These are phyloP conservation scores for Pogoniulus pusillus DNA, from an alignment of 2,797 vertebrate genomes.

Conservation along the genomic window DNA sequence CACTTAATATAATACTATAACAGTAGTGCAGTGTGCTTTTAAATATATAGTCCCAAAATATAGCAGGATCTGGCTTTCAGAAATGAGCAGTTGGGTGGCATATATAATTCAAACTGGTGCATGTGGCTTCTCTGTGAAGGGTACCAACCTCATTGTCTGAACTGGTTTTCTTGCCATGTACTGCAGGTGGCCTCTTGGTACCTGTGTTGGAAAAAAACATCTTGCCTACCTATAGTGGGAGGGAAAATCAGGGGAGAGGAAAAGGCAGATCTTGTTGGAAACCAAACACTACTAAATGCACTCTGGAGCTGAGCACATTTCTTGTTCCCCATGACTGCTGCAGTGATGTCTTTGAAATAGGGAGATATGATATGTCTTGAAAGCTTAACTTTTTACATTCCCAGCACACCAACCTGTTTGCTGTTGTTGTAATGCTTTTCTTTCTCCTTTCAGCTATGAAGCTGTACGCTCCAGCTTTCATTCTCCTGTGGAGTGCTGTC, in stretches of 20 bases:
- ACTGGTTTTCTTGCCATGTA: neutral
- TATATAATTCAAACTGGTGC: fast-evolving
- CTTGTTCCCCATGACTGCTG: neutral
- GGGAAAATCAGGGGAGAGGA: neutral
- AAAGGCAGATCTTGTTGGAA: neutral
- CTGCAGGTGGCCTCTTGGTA: neutral
- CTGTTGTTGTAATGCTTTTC: conserved; percentile 42
- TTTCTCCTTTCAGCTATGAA: conserved; percentile 90
- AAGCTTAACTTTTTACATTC: neutral
- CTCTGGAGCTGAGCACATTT: neutral
- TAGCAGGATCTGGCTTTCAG: neutral
- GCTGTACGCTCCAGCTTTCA: conserved; percentile 79
- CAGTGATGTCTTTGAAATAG: neutral
- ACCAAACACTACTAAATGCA: fast-evolving
- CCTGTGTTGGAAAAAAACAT: neutral
- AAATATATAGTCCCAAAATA: neutral
- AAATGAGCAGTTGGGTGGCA: neutral
- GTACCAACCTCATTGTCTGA: neutral
- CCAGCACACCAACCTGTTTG: neutral
- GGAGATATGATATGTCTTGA: neutral
- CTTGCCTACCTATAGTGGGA: neutral
- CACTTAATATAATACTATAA: neutral
- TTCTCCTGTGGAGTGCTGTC: conserved; percentile 83
- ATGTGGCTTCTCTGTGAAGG: fast-evolving
- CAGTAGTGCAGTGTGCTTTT: neutral